Percentiles rank a stretch among this genome's conserved stretches.
Conservation (phyloP, 2,113 vertebrate species). For the Hyaena hyaena region DNA sequence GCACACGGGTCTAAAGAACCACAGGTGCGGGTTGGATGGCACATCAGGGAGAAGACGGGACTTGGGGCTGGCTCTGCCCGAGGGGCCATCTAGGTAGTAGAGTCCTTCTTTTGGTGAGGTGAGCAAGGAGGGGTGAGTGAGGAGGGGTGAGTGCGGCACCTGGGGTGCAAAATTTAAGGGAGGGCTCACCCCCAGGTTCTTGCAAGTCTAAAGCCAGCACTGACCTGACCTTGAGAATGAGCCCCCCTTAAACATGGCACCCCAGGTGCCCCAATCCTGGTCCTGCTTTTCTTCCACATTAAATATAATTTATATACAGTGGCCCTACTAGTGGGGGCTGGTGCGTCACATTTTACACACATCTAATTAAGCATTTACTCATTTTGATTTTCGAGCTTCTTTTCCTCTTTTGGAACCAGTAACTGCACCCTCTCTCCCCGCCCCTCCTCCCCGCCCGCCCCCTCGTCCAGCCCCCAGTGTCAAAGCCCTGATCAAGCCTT, state of each 20-base stretch:
- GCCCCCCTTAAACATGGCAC: background rate
- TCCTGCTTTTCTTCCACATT: background rate
- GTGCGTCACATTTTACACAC: background rate
- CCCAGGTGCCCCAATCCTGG: background rate
- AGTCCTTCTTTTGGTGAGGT: background rate
- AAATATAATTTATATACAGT: background rate
- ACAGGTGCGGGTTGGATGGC: accelerated
- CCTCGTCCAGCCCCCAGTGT: background rate
- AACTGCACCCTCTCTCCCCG: background rate
- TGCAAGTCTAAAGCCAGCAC: background rate
- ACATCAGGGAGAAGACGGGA: accelerated
- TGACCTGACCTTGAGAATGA: background rate
- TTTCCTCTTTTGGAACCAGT: background rate
- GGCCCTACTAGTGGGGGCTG: accelerated
- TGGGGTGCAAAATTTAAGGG: background rate
- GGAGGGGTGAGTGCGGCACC: background rate
- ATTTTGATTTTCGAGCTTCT: background rate
- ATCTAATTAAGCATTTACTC: background rate
- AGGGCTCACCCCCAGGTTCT: background rate
- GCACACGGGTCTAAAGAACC: background rate
- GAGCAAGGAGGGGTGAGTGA: no score
- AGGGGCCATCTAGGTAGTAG: accelerated
- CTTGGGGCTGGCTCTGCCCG: accelerated
- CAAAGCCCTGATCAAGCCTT: background rate
- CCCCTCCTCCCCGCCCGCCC: no score